phyloP scores from a whole-genome alignment of 92 coral and sea anemone genomes.

The Phenganax subtilis region DNA sequence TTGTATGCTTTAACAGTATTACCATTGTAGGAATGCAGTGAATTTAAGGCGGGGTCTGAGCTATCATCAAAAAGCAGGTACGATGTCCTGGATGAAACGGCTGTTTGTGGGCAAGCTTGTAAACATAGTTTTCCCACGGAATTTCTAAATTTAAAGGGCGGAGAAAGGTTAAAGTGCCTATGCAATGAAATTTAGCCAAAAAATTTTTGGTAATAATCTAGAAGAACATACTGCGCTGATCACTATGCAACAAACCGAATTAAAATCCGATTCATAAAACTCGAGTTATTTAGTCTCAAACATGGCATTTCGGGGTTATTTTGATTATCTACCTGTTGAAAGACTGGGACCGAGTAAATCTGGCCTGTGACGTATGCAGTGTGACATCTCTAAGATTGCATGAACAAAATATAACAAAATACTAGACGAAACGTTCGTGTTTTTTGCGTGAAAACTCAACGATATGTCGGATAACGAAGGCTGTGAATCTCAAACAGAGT shows the following conservation, averaged over 20 bases:
- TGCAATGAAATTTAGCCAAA: neutral
- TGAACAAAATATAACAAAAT: neutral
- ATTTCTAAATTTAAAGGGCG: slow-evolving; percentile 56
- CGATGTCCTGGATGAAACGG: slow-evolving; percentile 59
- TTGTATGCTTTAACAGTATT: no score
- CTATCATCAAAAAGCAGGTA: slow-evolving; percentile 51
- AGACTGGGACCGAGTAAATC: slow-evolving; percentile 18
- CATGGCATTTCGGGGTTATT: neutral
- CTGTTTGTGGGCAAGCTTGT: slow-evolving; percentile 56
- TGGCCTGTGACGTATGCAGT: slow-evolving; percentile 36
- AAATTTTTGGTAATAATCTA: neutral
- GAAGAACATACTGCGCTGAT: neutral
- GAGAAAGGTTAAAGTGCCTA: slow-evolving; percentile 42
- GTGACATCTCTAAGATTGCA: slow-evolving; percentile 8
- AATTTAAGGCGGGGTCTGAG: slow-evolving; percentile 52
- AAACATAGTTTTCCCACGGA: slow-evolving; percentile 51
- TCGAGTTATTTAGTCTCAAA: neutral
- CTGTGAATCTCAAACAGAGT: slow-evolving; percentile 12
- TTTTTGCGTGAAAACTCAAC: neutral
- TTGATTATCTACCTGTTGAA: neutral
- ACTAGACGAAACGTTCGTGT: neutral
- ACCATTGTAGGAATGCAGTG: no score
- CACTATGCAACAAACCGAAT: neutral
- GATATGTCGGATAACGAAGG: slow-evolving; percentile 33
- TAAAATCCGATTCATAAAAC: neutral